Evolutionary conservation across 2,888 invertebrate genomes (phyloP).

Genomic region (Epinotia nisella): DNA sequence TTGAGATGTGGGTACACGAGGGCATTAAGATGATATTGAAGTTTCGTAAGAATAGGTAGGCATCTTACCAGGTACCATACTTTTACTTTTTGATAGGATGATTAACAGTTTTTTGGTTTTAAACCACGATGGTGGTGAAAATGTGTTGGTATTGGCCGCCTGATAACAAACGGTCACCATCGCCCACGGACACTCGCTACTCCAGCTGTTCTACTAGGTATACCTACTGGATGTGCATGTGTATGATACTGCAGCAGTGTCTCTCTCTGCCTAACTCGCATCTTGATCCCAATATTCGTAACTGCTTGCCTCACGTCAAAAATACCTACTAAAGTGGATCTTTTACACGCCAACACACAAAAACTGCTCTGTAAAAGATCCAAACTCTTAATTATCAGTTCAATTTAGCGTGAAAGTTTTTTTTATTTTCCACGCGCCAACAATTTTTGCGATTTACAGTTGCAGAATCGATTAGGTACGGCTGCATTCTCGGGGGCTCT

Average conservation of each 20-base stretch:
- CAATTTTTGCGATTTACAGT: constrained; percentile 12
- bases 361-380: constrained; percentile 3
- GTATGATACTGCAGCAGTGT: too few relatives aligned
- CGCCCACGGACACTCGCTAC: too few relatives aligned
- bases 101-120: too few relatives aligned
- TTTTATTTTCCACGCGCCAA: constrained; percentile 7
- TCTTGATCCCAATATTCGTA: too few relatives aligned
- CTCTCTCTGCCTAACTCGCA: too few relatives aligned
- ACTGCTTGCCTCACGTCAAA: too few relatives aligned
- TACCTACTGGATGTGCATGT: too few relatives aligned
- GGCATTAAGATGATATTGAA: constrained; percentile 1
- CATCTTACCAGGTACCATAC: background rate
- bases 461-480: constrained; percentile 18
- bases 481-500: constrained; percentile 22
- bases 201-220: too few relatives aligned
- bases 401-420: constrained; percentile 8
- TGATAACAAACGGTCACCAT: too few relatives aligned
- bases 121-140: too few relatives aligned
- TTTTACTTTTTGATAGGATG: constrained; percentile 22
- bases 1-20: constrained; percentile 7
- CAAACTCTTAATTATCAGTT: background rate
- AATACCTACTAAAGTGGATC: too few relatives aligned
- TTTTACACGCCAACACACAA: constrained; percentile 44
- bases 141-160: too few relatives aligned
- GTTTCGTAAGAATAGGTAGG: constrained; percentile 6